phyloP scores from a whole-genome alignment of 2,888 invertebrate genomes.

The Euzophera pinguis region DNA sequence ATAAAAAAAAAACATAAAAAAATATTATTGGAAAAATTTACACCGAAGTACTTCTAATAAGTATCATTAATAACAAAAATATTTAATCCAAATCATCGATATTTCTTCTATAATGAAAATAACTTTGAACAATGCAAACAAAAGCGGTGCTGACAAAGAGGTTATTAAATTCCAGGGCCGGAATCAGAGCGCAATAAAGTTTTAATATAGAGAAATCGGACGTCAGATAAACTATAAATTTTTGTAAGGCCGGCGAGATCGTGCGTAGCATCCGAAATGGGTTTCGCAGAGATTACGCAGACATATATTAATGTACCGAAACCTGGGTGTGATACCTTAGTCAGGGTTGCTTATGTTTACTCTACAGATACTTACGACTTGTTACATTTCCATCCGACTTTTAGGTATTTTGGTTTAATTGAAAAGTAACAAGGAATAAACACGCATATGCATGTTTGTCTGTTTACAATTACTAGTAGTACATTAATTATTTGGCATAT shows the following conservation, averaged over 20 bases:
- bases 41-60: no score
- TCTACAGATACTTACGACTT: no score
- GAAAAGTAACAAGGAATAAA: no score
- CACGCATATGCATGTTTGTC: no score
- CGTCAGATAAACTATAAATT: conserved; percentile 79
- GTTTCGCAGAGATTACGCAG: conserved; percentile 63
- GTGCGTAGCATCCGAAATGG: conserved; percentile 60
- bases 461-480: no score
- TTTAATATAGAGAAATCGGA: conserved; percentile 31
- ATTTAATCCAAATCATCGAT: no score
- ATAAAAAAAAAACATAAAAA: no score
- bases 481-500: no score
- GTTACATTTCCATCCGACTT: no score
- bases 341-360: neutral
- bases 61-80: no score
- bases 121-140: conserved; percentile 19
- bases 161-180: conserved; percentile 62
- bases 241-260: conserved; percentile 67
- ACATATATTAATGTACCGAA: conserved; percentile 46
- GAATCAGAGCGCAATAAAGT: conserved; percentile 55
- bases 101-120: conserved; percentile 2
- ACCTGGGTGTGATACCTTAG: neutral
- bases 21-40: no score
- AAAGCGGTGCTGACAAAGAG: conserved; percentile 27
- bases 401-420: no score